Evolutionary conservation across 2,797 vertebrate genomes (phyloP).

Genomic region (Liparis tanakae): DNA sequence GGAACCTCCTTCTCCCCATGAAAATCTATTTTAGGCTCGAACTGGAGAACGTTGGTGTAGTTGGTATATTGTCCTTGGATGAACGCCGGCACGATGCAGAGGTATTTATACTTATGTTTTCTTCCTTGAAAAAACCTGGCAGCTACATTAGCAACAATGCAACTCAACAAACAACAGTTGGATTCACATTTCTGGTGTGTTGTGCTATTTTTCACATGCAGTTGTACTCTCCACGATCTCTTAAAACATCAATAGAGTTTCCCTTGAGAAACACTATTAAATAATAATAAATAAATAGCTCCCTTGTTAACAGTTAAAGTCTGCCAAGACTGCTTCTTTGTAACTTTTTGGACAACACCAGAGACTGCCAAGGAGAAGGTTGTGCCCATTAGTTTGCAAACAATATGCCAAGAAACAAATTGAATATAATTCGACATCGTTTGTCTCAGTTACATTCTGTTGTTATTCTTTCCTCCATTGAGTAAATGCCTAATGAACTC

Average conservation of each 20-base stretch:
- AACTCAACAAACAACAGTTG: slow-evolving; percentile 7
- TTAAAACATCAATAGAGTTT: background rate
- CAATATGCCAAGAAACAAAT: background rate
- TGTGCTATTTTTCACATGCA: background rate
- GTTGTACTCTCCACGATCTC: background rate
- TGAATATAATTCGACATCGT: background rate
- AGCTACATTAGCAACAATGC: background rate
- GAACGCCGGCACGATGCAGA: background rate
- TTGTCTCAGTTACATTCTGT: background rate
- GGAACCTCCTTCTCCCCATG: background rate
- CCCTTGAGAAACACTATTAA: background rate
- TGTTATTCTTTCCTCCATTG: slow-evolving; percentile 14
- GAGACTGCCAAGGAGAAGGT: slow-evolving; percentile 20
- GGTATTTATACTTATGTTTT: background rate
- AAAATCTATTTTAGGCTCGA: background rate
- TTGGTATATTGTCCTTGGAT: background rate
- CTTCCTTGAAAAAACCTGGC: slow-evolving; percentile 1
- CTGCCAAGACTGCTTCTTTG: slow-evolving; percentile 22
- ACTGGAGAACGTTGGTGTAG: background rate
- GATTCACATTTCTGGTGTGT: background rate
- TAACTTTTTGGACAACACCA: background rate
- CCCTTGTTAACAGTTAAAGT: background rate
- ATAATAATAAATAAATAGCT: background rate
- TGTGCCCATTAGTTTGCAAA: slow-evolving; percentile 2
- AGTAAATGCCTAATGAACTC: background rate